phyloP scores from a whole-genome alignment of 2,888 invertebrate genomes.

The Orchestes rusci region DNA sequence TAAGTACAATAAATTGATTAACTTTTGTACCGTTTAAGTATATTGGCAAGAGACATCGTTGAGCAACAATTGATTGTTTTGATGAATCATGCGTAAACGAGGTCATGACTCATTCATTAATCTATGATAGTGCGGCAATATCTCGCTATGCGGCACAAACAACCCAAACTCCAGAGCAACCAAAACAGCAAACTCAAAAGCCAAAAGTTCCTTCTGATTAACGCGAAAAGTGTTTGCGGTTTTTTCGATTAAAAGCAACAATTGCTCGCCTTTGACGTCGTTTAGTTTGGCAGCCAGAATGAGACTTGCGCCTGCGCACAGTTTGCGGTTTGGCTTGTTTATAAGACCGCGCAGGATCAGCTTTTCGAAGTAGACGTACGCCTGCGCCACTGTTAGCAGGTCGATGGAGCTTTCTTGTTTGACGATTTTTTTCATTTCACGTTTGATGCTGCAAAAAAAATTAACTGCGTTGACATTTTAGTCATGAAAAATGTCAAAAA shows the following conservation, averaged over 20 bases:
- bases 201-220: conserved; percentile 81
- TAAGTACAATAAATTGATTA: too few species aligned
- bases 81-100: too few species aligned
- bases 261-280: conserved; percentile 85
- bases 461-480: background rate
- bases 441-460: conserved; percentile 67
- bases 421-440: conserved; percentile 90
- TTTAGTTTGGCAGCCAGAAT: conserved; percentile 93
- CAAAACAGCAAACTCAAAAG: conserved; percentile 89
- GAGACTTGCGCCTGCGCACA: conserved; percentile 92
- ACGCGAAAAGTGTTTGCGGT: conserved; percentile 86
- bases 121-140: conserved; percentile 92
- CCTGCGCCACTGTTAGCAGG: conserved; percentile 87
- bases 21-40: too few species aligned
- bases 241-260: conserved; percentile 86
- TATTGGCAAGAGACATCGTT: too few species aligned
- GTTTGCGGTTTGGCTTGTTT: conserved; percentile 90
- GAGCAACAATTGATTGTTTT: too few species aligned
- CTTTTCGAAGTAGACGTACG: conserved; percentile 98
- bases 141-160: conserved; percentile 85
- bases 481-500: background rate
- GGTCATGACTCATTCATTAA: conserved; percentile 73
- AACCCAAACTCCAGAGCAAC: conserved; percentile 92
- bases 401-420: conserved; percentile 78
- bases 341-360: conserved; percentile 85